Percentiles rank a stretch among this genome's conserved stretches.
phyloP scores from a whole-genome alignment of 2,797 vertebrate species.

The Scolopax rusticola region DNA sequence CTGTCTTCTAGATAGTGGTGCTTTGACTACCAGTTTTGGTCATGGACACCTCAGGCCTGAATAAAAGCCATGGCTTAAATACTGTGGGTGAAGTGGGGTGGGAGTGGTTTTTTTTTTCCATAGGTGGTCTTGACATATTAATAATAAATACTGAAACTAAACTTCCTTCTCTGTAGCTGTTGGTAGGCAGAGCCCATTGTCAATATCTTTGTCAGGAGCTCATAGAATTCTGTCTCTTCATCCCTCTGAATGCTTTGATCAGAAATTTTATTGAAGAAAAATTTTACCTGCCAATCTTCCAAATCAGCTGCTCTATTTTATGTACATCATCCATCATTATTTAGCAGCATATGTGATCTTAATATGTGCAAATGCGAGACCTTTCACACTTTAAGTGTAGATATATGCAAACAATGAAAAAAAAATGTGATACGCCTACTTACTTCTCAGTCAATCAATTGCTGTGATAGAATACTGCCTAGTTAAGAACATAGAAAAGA shows the following conservation, averaged over 20 bases:
- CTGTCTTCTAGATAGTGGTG: background rate
- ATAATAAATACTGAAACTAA: slow-evolving; percentile 32
- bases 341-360: slow-evolving; percentile 53
- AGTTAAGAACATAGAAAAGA: slow-evolving; percentile 62
- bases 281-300: slow-evolving; percentile 42
- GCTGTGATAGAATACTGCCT: slow-evolving; percentile 9
- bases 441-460: background rate
- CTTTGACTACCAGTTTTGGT: background rate
- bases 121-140: slow-evolving; percentile 9
- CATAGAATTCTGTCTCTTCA: slow-evolving; percentile 44
- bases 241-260: slow-evolving; percentile 67
- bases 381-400: slow-evolving; percentile 52
- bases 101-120: background rate
- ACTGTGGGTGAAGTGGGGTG: accelerated
- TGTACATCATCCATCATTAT: slow-evolving; percentile 53
- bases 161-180: slow-evolving; percentile 57
- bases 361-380: slow-evolving; percentile 49
- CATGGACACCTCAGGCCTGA: background rate
- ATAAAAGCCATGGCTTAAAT: background rate
- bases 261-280: slow-evolving; percentile 61
- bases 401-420: slow-evolving; percentile 30
- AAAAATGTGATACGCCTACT: background rate
- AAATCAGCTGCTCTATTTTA: slow-evolving; percentile 68
- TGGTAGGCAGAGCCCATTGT: slow-evolving; percentile 57
- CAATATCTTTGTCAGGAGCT: slow-evolving; percentile 66